Evolutionary conservation across 2,797 vertebrate species (phyloP).

Genomic region (Fratercula arctica): DNA sequence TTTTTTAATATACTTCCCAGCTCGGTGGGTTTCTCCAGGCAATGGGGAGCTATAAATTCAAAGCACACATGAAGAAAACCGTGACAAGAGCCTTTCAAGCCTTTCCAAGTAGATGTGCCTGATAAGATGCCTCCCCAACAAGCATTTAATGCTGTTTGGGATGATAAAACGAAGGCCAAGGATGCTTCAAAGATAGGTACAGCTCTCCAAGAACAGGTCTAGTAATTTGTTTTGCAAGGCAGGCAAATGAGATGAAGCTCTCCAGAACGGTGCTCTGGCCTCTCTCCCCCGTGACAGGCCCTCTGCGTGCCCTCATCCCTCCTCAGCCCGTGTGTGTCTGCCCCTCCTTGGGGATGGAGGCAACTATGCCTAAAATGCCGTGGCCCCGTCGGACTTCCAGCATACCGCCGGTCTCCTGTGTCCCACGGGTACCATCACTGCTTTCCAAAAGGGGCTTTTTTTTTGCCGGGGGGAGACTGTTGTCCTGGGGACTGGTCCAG

Average conservation of each 20-base stretch:
- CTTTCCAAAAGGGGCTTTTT: neutral
- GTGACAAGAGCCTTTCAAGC: conserved; percentile 52
- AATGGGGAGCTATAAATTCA: conserved; percentile 1
- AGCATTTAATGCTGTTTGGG: conserved; percentile 3
- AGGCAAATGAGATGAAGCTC: conserved; percentile 20
- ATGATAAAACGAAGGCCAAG: conserved; percentile 35
- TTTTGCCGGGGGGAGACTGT: neutral
- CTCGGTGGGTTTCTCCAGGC: neutral
- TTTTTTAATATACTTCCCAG: neutral
- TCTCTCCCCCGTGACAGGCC: neutral
- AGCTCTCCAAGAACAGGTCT: neutral
- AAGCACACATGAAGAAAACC: neutral
- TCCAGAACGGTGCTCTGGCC: conserved; percentile 44
- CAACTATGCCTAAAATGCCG: neutral
- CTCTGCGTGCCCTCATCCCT: neutral
- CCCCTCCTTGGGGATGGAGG: neutral
- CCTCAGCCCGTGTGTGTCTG: neutral
- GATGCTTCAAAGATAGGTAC: conserved; percentile 37
- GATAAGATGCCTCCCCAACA: conserved; percentile 57
- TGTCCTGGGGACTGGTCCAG: neutral
- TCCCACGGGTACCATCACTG: neutral
- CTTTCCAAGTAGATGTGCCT: conserved; percentile 59
- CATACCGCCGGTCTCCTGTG: too few species aligned
- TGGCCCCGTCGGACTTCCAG: neutral
- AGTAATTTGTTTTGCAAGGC: conserved; percentile 42